Percentiles rank a stretch among this genome's conserved stretches.
Evolutionary conservation across 2,113 vertebrate species (phyloP).

Genomic region (Coryphaenoides rupestris): DNA sequence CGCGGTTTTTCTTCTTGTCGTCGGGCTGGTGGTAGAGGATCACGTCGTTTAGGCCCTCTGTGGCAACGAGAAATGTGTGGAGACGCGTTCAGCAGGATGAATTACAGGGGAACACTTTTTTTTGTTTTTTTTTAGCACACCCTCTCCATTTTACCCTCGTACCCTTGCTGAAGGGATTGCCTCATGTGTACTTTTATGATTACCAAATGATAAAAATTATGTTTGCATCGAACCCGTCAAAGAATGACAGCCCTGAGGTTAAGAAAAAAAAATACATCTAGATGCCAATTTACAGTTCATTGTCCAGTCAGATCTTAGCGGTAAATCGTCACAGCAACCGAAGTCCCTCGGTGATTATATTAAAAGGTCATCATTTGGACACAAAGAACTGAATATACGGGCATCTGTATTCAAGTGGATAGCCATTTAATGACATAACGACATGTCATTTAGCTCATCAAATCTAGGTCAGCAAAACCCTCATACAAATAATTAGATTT

Average conservation of each 20-base stretch:
- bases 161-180: neutral
- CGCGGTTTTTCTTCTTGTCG: slow-evolving; percentile 98
- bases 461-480: too few relatives aligned
- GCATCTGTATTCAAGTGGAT: too few relatives aligned
- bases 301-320: slow-evolving; percentile 68
- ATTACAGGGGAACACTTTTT: slow-evolving; percentile 8
- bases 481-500: too few relatives aligned
- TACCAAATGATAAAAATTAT: neutral
- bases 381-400: slow-evolving; percentile 2
- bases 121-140: neutral
- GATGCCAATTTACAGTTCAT: too few relatives aligned
- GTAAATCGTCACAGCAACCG: slow-evolving; percentile 57
- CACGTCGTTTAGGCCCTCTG: slow-evolving; percentile 99
- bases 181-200: neutral
- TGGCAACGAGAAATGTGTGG: slow-evolving; percentile 1
- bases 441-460: too few relatives aligned
- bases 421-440: too few relatives aligned
- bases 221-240: neutral
- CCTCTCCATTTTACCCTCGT: neutral
- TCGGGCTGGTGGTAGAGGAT: slow-evolving; percentile 99
- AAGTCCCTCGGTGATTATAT: slow-evolving; percentile 49
- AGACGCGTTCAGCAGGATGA: neutral
- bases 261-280: neutral
- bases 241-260: neutral
- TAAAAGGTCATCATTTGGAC: slow-evolving; percentile 57